phyloP scores from a whole-genome alignment of 2,888 invertebrate genomes.

The Malacosoma neustria region DNA sequence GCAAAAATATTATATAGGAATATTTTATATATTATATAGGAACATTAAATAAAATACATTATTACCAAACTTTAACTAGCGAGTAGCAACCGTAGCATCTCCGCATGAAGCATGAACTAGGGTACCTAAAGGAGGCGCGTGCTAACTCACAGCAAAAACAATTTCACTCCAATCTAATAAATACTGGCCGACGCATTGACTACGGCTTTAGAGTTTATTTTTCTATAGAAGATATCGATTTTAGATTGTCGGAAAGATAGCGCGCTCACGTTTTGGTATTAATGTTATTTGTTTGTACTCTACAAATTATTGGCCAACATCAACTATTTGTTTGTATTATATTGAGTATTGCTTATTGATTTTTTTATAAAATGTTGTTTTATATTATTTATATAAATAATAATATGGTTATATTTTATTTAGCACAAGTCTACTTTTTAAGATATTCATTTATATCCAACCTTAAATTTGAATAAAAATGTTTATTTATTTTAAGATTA shows the following conservation, averaged over 20 bases:
- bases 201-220: slow-evolving; percentile 12
- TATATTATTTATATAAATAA: too few relatives aligned
- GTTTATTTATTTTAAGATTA: too few relatives aligned
- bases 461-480: too few relatives aligned
- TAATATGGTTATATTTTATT: too few relatives aligned
- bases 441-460: too few relatives aligned
- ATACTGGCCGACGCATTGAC: slow-evolving; percentile 9
- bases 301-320: slow-evolving; percentile 39
- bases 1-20: too few relatives aligned
- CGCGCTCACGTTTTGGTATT: slow-evolving; percentile 48
- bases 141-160: slow-evolving; percentile 45
- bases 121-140: slow-evolving; percentile 49
- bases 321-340: slow-evolving; percentile 24
- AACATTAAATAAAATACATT: too few relatives aligned
- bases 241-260: slow-evolving; percentile 23
- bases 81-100: slow-evolving; percentile 29
- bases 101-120: slow-evolving; percentile 30
- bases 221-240: slow-evolving; percentile 5
- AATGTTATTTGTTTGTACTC: slow-evolving; percentile 51
- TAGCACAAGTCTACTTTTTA: too few relatives aligned
- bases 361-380: too few relatives aligned
- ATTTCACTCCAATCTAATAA: slow-evolving; percentile 42
- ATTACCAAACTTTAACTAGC: too few relatives aligned
- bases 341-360: neutral
- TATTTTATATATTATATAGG: too few relatives aligned